These are phyloP conservation scores for Bhutanitis thaidina DNA, from an alignment of 2,888 invertebrate genomes.

Conservation along the genomic window DNA sequence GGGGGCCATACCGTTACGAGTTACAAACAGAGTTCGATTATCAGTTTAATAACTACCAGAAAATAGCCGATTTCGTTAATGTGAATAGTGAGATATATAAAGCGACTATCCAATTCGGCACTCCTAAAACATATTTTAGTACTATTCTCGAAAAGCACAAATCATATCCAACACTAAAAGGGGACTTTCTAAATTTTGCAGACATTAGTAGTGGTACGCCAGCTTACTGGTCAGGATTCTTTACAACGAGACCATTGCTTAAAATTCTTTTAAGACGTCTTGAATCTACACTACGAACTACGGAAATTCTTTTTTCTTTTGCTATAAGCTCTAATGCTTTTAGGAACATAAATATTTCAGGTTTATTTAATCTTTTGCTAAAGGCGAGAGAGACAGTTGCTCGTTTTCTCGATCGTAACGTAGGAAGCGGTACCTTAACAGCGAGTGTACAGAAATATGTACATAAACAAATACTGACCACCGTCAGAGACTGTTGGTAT, in stretches of 20 bases:
- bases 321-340: conserved; percentile 83
- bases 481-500: conserved; percentile 60
- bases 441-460: conserved; percentile 91
- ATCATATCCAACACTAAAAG: conserved; percentile 85
- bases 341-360: conserved; percentile 74
- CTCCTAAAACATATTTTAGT: conserved; percentile 92
- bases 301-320: conserved; percentile 91
- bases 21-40: conserved; percentile 94
- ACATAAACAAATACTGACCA: conserved; percentile 80
- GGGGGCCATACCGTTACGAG: conserved; percentile 95
- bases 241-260: conserved; percentile 91
- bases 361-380: conserved; percentile 73
- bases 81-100: conserved; percentile 83
- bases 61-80: conserved; percentile 93
- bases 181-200: conserved; percentile 97
- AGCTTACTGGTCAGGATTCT: conserved; percentile 98
- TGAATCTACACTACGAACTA: conserved; percentile 87
- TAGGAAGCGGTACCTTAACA: conserved; percentile 96
- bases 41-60: conserved; percentile 94
- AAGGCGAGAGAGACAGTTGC: conserved; percentile 88
- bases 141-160: conserved; percentile 82
- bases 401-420: conserved; percentile 96
- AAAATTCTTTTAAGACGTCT: conserved; percentile 91
- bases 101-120: conserved; percentile 91
- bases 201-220: conserved; percentile 92